These are phyloP conservation scores for Galleria mellonella DNA, from an alignment of 1,140 invertebrate genomes.

Conservation along the genomic window DNA sequence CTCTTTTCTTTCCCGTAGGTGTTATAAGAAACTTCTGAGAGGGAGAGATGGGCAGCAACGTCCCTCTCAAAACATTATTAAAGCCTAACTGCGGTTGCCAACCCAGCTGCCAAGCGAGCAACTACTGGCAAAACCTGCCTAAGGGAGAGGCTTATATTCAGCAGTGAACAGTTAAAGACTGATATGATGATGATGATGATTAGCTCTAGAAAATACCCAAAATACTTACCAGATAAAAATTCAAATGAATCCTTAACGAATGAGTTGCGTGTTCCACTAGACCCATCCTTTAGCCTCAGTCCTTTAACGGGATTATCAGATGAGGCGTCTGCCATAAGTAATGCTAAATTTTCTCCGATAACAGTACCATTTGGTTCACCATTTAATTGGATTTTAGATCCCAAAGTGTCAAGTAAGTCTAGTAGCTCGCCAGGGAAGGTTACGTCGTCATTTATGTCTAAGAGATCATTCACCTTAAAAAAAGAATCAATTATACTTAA, in stretches of 20 bases:
- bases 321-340: slow-evolving; percentile 44
- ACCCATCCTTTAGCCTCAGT: slow-evolving; percentile 36
- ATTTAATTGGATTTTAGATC: slow-evolving; percentile 36
- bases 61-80: too few relatives aligned
- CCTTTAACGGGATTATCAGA: slow-evolving; percentile 38
- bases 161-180: too few relatives aligned
- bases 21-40: too few relatives aligned
- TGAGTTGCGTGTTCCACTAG: slow-evolving; percentile 11
- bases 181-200: too few relatives aligned
- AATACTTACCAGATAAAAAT: slow-evolving; percentile 36
- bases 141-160: too few relatives aligned
- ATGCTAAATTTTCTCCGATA: slow-evolving; percentile 49
- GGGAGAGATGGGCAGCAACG: too few relatives aligned
- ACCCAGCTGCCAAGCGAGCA: too few relatives aligned
- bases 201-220: slow-evolving; percentile 58
- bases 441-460: too few relatives aligned
- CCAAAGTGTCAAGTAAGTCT: slow-evolving; percentile 47
- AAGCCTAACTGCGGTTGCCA: too few relatives aligned
- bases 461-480: slow-evolving; percentile 6
- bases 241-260: slow-evolving; percentile 45
- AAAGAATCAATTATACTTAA: too few relatives aligned
- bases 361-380: slow-evolving; percentile 20
- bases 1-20: too few relatives aligned
- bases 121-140: slow-evolving; percentile 62
- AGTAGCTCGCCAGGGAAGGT: slow-evolving; percentile 45